Conservation (phyloP, 2,797 vertebrate species). For the Phoeniculus purpureus region DNA sequence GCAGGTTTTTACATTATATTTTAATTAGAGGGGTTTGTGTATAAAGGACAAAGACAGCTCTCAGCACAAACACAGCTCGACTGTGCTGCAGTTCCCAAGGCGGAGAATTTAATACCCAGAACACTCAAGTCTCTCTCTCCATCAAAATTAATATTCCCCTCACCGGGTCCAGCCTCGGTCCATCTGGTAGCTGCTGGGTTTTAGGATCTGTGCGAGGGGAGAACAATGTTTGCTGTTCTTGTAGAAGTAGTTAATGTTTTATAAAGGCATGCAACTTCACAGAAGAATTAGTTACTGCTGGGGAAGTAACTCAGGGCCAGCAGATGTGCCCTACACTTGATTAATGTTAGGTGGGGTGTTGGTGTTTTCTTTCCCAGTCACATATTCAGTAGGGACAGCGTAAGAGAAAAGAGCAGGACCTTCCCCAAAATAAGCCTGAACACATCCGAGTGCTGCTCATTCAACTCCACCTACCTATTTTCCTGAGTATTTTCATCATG, state of each 20-base stretch:
- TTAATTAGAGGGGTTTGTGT: conserved; percentile 58
- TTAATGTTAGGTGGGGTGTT: not conserved
- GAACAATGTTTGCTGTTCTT: conserved; percentile 40
- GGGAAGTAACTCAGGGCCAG: not conserved
- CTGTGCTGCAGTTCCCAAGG: conserved; percentile 47
- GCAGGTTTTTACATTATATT: conserved; percentile 53
- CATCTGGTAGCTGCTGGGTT: conserved; percentile 35
- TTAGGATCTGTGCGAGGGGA: not conserved
- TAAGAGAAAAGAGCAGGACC: not conserved
- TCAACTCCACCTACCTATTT: fast-evolving
- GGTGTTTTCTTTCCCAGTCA: not conserved
- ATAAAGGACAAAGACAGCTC: conserved; percentile 44
- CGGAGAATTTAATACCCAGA: conserved; percentile 28
- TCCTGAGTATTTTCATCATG: fast-evolving
- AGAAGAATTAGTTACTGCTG: not conserved
- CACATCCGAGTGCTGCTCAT: fast-evolving
- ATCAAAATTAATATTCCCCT: conserved; percentile 42
- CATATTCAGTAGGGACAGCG: not conserved
- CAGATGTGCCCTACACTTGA: not conserved
- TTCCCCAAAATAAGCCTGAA: not conserved
- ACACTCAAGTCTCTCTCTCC: not conserved
- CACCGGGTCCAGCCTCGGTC: not conserved
- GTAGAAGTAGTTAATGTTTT: conserved; percentile 4
- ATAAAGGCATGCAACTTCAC: conserved; percentile 18
- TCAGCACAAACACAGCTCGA: conserved; percentile 35